Evolutionary conservation across 1,140 invertebrate species (phyloP), one percentile per base, ranked within the genome.

Genomic region (Notospermus geniculatus): DNA sequence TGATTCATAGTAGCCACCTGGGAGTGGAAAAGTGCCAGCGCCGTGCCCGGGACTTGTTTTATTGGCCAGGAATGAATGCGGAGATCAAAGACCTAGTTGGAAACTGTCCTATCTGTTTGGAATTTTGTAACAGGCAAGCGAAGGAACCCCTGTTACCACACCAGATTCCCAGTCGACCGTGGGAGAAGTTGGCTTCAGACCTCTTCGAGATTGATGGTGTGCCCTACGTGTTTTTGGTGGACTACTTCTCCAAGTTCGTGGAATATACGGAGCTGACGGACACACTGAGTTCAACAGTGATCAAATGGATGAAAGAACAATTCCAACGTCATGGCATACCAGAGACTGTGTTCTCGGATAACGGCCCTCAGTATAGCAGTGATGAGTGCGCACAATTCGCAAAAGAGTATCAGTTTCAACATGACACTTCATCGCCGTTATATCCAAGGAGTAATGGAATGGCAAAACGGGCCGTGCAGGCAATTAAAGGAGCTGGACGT

Each of bases 21-120:
- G 39, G 39, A 13, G 39, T 19, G 11, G 39, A 43, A 43, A 43
- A 43, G 19, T 43, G 39, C 19, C 11, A 43, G 39, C 11, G 11
- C 19, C 19, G 39, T 13, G 19, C 39, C n/a, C n/a, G n/a, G n/a
- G 67, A 80, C 59, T 50, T 67, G 39, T 66, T 84, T 43, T 84
- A 71, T 67, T 83, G 80, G 78, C 80, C 80, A 23, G 68, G 68
- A n/a, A 81, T 84, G 62, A 68, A 68, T 39, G 74, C 75, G 46
- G 71, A 84, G 45, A 82, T 84, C 30, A 72, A 76, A 73, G 67
- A 80, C 54, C 63, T 74, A 22, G 67, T 84, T 23, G 55, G 60
- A 25, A 74, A 72, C 59, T 84, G 82, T 73, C 46, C 67, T 52
- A 68, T 62, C 41, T 84, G 83, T 70, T 7, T 62, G 32, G 72